A percentile compares a stretch with the other conserved stretches of the same genome.
These are phyloP conservation scores for Wasmannia auropunctata DNA, from an alignment of 1,140 invertebrate genomes.

Conservation along the genomic window DNA sequence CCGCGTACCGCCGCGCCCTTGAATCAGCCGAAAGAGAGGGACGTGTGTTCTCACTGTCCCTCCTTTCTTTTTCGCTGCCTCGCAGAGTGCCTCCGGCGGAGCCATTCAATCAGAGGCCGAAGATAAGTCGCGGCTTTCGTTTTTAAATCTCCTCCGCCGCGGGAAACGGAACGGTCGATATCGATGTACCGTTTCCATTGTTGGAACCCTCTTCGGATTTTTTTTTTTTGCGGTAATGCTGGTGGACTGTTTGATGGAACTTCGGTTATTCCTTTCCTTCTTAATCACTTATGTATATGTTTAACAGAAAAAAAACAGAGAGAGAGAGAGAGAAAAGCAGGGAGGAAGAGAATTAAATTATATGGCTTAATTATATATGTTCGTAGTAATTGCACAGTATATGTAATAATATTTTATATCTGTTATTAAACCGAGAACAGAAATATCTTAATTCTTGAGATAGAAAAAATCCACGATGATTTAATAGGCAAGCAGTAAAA, in stretches of 20 bases:
- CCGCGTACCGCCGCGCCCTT: conserved; percentile 71
- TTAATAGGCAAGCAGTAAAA: neutral
- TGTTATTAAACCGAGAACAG: neutral
- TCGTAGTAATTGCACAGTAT: neutral
- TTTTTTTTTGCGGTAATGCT: neutral
- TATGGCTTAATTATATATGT: neutral
- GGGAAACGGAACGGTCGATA: conserved; percentile 65
- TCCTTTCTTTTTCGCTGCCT: conserved; percentile 27
- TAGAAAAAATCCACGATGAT: neutral
- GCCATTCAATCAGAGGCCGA: conserved; percentile 83
- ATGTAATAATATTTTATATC: conserved; percentile 7
- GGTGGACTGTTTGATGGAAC: neutral
- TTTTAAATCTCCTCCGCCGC: conserved; percentile 61
- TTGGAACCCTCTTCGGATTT: neutral
- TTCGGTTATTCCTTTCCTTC: neutral
- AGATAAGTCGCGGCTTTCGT: conserved; percentile 81
- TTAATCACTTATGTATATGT: neutral
- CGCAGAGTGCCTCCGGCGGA: conserved; percentile 79
- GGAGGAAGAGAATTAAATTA: neutral
- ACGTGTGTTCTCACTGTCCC: conserved; percentile 43
- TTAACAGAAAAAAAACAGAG: neutral
- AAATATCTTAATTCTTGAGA: neutral
- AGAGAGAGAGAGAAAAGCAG: neutral
- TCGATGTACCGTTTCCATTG: conserved; percentile 58
- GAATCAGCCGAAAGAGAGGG: conserved; percentile 79